phyloP scores from a whole-genome alignment of 2,888 invertebrate genomes.

The Fragum whitleyi region DNA sequence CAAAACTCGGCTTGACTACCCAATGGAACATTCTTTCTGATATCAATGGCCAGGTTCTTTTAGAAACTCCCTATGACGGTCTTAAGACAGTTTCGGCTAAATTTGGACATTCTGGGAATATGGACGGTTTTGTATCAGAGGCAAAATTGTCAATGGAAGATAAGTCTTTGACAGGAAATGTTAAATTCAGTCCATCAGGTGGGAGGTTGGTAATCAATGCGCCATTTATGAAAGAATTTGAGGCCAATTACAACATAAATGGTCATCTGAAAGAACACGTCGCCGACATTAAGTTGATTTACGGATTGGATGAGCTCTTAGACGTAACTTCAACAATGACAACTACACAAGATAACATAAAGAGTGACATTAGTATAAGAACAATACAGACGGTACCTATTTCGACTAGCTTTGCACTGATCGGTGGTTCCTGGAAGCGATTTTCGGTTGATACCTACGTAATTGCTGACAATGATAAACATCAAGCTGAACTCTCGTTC shows the following conservation, averaged over 20 bases:
- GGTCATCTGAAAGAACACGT: neutral
- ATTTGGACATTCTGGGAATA: neutral
- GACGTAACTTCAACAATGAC: neutral
- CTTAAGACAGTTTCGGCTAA: neutral
- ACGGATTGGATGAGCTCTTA: neutral
- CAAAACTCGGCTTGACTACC: conserved; percentile 7
- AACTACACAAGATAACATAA: neutral
- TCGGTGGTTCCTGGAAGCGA: neutral
- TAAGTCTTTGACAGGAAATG: neutral
- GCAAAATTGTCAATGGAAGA: conserved; percentile 1
- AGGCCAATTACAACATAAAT: neutral
- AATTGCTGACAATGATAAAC: neutral
- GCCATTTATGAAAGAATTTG: neutral
- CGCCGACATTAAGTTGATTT: neutral
- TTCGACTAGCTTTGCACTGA: neutral
- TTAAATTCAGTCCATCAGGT: neutral
- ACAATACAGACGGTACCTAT: neutral
- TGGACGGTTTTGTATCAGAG: neutral
- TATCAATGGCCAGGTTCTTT: neutral
- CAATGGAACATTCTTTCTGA: neutral
- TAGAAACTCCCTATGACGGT: neutral
- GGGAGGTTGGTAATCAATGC: neutral
- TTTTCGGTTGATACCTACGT: neutral
- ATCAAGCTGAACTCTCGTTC: conserved; percentile 4
- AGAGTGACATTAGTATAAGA: neutral